Base-by-base conservation (phyloP, 2,113 vertebrate species). In the Cacatua alba region DNA sequence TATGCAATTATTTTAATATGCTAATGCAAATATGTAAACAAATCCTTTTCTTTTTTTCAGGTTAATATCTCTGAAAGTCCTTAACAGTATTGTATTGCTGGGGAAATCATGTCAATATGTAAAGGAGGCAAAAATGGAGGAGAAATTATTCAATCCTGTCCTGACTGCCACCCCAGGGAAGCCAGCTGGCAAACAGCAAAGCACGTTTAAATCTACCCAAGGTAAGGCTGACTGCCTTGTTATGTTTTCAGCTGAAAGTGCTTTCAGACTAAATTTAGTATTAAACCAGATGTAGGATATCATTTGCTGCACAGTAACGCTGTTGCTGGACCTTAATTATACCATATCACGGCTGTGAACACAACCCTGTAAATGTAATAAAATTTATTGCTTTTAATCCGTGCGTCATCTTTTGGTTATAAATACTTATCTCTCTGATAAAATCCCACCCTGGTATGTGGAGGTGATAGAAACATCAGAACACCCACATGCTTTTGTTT, bases 111-210 rank as follows among this genome's bases (percentile, higher is more conserved):
- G 99, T 91, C 98, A 99, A 17, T 99, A 99, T 70, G 99, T 99
- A 65, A 99, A 99, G 93, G 98, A 99, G 71, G 99, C 99, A 96
- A 99, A 99, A 92, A 99, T 99, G 99, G 99, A 99, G 95, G 99
- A 99, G 84, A 99, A 99, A 95, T 95, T 99, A 82, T 99, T 99
- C 46, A 97, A 98, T 92, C 98, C 95, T 59, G 93, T 98, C 19
- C 33, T 96, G 1, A 16, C 90, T 79, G 91, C 98, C 65, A 96
- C 98, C 7, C 97, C 98, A 3, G 96, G 96, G 97, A 98, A 97
- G 86, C 46, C 86, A 6, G 81, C 98, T 88, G 97, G 95, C 86
- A 98, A 97, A 94, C 84, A 98, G 17, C 98, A 97, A 41, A 95
- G 95, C 96, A 97, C 98, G 93, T 97, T 97, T 69, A 98, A 98